A percentile compares a stretch with the other conserved stretches of the same genome.
These are phyloP conservation scores for Halictus rubicundus DNA, from an alignment of 1,140 invertebrate species.

Conservation along the genomic window DNA sequence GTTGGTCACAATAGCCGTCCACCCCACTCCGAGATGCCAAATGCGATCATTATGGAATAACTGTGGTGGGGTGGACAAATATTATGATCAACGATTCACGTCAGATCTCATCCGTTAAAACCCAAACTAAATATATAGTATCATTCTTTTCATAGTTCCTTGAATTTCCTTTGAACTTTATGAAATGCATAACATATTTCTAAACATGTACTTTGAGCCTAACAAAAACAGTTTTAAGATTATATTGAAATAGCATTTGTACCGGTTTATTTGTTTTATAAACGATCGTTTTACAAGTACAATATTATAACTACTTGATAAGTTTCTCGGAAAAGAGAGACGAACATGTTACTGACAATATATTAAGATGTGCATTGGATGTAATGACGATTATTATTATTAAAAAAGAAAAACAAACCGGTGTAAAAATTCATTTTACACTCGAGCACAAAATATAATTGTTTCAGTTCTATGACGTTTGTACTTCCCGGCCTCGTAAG, in stretches of 20 bases:
- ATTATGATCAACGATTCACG: no score
- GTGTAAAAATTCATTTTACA: slow-evolving; percentile 31
- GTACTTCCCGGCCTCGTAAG: slow-evolving; percentile 39
- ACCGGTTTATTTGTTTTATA: background rate
- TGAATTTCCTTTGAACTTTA: background rate
- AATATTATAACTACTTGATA: slow-evolving; percentile 19
- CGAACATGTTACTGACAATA: slow-evolving; percentile 6
- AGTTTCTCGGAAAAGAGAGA: slow-evolving; percentile 1
- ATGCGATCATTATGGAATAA: no score
- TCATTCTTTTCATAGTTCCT: slow-evolving; percentile 6
- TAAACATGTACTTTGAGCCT: background rate
- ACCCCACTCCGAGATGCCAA: no score
- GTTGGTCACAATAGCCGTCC: no score
- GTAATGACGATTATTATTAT: slow-evolving; percentile 9
- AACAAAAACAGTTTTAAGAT: background rate
- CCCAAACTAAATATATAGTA: background rate
- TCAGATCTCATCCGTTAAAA: no score
- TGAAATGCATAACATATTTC: background rate
- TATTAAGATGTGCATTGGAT: background rate
- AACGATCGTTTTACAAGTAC: slow-evolving; percentile 8
- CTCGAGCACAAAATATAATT: slow-evolving; percentile 48
- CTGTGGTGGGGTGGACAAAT: no score
- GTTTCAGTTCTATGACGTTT: slow-evolving; percentile 38
- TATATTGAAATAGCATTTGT: background rate
- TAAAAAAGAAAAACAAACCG: slow-evolving; percentile 2